Evolutionary conservation across 2,797 vertebrate genomes (phyloP).

Genomic region (Adelosebastes latens): DNA sequence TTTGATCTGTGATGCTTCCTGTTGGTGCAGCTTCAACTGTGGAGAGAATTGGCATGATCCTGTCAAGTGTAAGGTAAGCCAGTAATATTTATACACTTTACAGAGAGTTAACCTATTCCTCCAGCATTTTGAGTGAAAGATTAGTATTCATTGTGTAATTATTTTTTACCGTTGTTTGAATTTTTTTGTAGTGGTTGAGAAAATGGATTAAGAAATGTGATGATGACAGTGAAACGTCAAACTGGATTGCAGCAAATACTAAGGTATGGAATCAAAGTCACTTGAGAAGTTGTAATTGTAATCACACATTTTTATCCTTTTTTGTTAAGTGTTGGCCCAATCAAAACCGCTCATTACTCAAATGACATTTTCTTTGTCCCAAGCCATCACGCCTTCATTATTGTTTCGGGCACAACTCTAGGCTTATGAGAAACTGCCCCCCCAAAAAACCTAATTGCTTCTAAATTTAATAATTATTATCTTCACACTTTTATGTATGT

Average conservation of each 20-base stretch:
- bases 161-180: background rate
- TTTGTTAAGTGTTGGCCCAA: no score
- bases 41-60: conserved; percentile 99
- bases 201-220: conserved; percentile 99
- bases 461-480: background rate
- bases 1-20: conserved; percentile 28
- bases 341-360: background rate
- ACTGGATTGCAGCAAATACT: conserved; percentile 99
- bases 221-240: conserved; percentile 99
- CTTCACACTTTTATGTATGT: no score
- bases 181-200: conserved; percentile 91
- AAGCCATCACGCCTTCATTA: background rate
- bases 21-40: conserved; percentile 93
- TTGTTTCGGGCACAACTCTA: background rate
- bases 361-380: background rate
- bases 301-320: background rate
- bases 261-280: conserved; percentile 84
- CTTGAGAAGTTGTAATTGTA: background rate
- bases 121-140: background rate
- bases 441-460: background rate
- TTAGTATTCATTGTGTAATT: background rate
- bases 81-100: background rate
- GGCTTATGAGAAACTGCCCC: background rate
- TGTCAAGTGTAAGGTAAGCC: conserved; percentile 97
- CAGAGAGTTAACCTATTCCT: background rate